Evolutionary conservation across 2,888 invertebrate genomes (phyloP).

Genomic region (Meliscaeva auricollis): DNA sequence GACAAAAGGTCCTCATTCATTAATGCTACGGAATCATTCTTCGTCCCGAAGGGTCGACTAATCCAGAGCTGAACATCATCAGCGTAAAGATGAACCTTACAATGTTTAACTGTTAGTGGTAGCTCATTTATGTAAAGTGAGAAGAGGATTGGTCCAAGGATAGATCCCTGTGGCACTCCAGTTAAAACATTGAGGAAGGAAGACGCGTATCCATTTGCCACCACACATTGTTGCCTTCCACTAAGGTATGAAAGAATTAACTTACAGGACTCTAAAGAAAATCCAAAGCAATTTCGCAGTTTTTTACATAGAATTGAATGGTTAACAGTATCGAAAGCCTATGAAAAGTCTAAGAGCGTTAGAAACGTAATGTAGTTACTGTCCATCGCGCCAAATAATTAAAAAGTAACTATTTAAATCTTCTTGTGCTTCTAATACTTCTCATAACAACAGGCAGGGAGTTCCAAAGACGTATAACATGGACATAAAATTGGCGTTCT

Average conservation of each 20-base stretch:
- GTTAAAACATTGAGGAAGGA: neutral
- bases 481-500: neutral
- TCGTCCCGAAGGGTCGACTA: neutral
- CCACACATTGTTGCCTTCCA: neutral
- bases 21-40: neutral
- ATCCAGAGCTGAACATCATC: neutral
- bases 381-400: neutral
- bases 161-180: constrained; percentile 3
- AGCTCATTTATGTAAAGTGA: neutral
- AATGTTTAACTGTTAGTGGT: neutral
- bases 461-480: neutral
- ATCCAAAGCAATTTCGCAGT: neutral
- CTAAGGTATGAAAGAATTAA: neutral
- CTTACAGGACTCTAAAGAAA: neutral
- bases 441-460: neutral
- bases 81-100: neutral
- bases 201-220: neutral
- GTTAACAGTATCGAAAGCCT: no score
- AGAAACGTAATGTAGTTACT: neutral
- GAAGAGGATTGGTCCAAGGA: neutral
- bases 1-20: neutral
- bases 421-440: neutral
- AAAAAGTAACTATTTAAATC: no score
- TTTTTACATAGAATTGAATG: no score
- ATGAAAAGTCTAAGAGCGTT: neutral